Evolutionary conservation across 2,888 invertebrate genomes (phyloP).

Genomic region (Hyalella azteca): DNA sequence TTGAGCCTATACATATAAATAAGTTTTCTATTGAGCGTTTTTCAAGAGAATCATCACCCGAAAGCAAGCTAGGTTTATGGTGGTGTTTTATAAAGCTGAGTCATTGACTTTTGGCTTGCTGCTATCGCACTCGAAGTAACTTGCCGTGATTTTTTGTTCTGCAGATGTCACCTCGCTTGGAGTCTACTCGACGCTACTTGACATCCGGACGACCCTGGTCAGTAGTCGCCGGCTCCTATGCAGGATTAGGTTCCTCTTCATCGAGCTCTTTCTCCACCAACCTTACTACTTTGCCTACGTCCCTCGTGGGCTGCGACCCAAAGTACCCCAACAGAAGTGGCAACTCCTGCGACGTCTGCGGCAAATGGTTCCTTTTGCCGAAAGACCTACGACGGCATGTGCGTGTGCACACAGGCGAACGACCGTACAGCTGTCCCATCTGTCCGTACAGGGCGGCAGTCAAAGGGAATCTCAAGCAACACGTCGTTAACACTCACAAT

Average conservation of each 20-base stretch:
- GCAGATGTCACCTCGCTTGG: conserved; percentile 11
- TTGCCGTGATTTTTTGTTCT: conserved; percentile 3
- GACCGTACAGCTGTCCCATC: conserved; percentile 19
- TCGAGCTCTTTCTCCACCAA: neutral
- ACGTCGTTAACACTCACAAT: conserved; percentile 29
- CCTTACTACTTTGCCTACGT: neutral
- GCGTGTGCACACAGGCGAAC: conserved; percentile 37
- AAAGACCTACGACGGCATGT: conserved; percentile 33
- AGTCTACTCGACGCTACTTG: neutral
- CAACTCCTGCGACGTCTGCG: conserved; percentile 22
- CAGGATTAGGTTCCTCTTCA: neutral
- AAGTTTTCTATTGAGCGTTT: too few relatives aligned
- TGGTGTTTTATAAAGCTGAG: too few relatives aligned
- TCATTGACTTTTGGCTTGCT: too few relatives aligned
- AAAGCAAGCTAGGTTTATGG: too few relatives aligned
- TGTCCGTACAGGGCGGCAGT: conserved; percentile 37
- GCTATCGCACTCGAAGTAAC: conserved; percentile 16
- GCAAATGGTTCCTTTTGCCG: conserved; percentile 22
- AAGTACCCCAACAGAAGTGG: conserved; percentile 8
- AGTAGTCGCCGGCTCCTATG: neutral
- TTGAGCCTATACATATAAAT: too few relatives aligned
- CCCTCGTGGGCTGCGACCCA: conserved; percentile 2
- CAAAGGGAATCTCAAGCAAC: conserved; percentile 38
- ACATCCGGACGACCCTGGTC: neutral
- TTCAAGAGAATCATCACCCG: too few relatives aligned